These are phyloP conservation scores for Pardalotus punctatus DNA, from an alignment of 2,113 vertebrate genomes.

Conservation along the genomic window DNA sequence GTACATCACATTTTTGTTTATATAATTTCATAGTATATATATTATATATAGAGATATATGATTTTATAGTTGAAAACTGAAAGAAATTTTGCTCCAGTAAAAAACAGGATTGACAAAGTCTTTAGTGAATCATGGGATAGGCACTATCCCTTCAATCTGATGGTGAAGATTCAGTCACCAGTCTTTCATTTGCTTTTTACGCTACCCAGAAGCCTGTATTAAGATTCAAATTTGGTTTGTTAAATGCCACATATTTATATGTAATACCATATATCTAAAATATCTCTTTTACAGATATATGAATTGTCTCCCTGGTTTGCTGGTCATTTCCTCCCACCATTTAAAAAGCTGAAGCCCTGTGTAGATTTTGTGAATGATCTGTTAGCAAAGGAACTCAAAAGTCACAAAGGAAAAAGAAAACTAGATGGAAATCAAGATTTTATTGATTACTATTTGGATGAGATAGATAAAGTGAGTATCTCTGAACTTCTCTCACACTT, in stretches of 20 bases:
- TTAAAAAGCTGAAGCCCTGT: neutral
- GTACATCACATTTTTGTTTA: neutral
- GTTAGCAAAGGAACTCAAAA: slow-evolving; percentile 37
- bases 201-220: neutral
- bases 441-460: slow-evolving; percentile 61
- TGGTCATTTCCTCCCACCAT: neutral
- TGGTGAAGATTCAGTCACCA: neutral
- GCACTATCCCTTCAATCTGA: neutral
- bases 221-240: neutral
- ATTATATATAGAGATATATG: no score
- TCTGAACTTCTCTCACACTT: neutral
- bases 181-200: neutral
- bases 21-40: neutral
- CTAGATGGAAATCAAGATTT: neutral
- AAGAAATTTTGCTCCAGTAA: neutral
- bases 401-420: neutral
- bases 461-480: slow-evolving; percentile 56
- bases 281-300: slow-evolving; percentile 18
- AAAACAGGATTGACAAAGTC: neutral
- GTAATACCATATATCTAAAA: neutral
- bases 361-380: neutral
- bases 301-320: slow-evolving; percentile 32
- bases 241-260: neutral
- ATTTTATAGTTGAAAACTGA: neutral
- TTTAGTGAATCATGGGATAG: neutral